phyloP scores from a whole-genome alignment of 2,797 vertebrate genomes.

The Orestias chungarensis region DNA sequence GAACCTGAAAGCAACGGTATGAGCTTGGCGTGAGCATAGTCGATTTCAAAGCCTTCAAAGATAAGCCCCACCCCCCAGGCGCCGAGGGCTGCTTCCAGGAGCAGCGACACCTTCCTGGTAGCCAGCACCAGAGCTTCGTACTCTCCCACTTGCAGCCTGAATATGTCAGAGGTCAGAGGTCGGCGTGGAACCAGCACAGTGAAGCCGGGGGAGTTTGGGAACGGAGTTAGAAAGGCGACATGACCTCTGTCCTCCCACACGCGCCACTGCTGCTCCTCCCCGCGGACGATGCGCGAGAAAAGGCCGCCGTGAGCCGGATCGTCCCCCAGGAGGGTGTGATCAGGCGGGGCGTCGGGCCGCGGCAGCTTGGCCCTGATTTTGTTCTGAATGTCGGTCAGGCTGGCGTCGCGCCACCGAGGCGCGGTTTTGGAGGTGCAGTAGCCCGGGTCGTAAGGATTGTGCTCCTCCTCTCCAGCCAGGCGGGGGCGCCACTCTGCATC shows the following conservation, averaged over 20 bases:
- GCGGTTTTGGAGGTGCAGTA: constrained; percentile 80
- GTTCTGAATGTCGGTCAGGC: constrained; percentile 62
- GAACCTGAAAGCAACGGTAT: constrained; percentile 64
- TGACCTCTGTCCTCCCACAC: constrained; percentile 81
- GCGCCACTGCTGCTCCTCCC: constrained; percentile 82
- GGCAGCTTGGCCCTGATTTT: constrained; percentile 68
- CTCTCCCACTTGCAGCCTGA: constrained; percentile 68
- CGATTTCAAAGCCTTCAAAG: constrained; percentile 82
- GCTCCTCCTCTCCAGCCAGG: constrained; percentile 72
- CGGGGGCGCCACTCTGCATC: constrained; percentile 74
- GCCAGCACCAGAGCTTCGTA: constrained; percentile 72
- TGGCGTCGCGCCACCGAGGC: constrained; percentile 67
- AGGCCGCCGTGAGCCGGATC: constrained; percentile 65
- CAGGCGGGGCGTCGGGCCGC: constrained; percentile 36
- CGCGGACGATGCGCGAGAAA: constrained; percentile 79
- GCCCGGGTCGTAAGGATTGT: constrained; percentile 70
- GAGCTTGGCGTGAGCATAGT: constrained; percentile 82
- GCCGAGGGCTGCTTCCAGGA: constrained; percentile 68
- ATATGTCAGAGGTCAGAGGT: constrained; percentile 79
- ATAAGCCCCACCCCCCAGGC: constrained; percentile 75
- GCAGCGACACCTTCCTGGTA: constrained; percentile 53
- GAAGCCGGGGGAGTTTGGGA: constrained; percentile 79
- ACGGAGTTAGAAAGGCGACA: constrained; percentile 81
- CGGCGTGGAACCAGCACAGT: constrained; percentile 79
- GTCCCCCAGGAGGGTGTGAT: constrained; percentile 70